Base-by-base conservation (phyloP, 37 sponge, comb jelly and placozoan genomes). In the Beroe ovata region DNA sequence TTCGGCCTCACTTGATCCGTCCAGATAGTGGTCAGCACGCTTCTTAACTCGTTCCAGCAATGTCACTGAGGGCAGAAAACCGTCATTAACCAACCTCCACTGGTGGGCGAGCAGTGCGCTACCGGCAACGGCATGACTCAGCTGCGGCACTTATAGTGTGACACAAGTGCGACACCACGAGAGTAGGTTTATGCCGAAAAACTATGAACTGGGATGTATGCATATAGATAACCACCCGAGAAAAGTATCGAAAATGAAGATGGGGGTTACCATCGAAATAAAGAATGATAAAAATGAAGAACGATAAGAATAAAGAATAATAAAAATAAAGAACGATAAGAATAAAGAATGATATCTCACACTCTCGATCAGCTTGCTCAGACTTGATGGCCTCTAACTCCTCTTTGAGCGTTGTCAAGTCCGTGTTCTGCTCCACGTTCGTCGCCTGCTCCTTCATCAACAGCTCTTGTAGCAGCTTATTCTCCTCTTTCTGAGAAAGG, bases 381-480 rank as follows among this genome's bases (percentile, higher is more conserved):
- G 18, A 26, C 21, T 35, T 39, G 4, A 77, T 30, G 1, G 41
- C 84, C 38, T 77, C 84, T 35, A 77, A 20, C 0, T 30, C 84
- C 47, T 77, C 33, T 54, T 77, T 77, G 0, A 77, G 4, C 84
- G 26, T 77, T 2, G n/a, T 26, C 21, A 77, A 54, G 41, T 77
- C 84, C 6, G 33, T 21, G 84, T 77, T 77, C 47, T 77, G 84
- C 6, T 77, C 84, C 25, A 22, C 33, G 54, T 77, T 77, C 1
- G 54, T 77, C 4, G 41, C 28, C 28, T 33, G 4, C 21, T 77
- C 47, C 23, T 77, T 39, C 19, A 19, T 54, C 19, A 77, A 54
- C 23, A 21, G 36, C 22, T 36, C 47, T 4, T 11, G 26, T 26
- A 40, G 8, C 4, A 1, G 1, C 38, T 41, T 11, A 25, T 2